Percentiles rank a stretch among this genome's conserved stretches.
phyloP scores from a whole-genome alignment of 2,797 vertebrate genomes.

The Lagorchestes hirsutus region DNA sequence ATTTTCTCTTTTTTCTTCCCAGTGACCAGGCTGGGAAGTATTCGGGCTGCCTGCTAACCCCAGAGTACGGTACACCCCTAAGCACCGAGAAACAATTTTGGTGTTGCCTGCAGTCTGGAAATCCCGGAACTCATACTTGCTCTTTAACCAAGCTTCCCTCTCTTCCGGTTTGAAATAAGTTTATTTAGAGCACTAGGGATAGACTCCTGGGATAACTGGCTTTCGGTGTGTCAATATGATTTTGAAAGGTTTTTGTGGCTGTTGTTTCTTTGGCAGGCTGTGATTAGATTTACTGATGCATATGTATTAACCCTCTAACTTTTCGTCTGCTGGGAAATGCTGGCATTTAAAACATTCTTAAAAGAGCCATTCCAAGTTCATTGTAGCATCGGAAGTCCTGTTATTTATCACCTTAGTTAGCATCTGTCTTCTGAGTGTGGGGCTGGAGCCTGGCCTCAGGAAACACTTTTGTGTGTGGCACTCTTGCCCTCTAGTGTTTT shows the following conservation, averaged over 20 bases:
- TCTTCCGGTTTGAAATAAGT: slow-evolving; percentile 23
- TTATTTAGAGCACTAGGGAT: slow-evolving; percentile 17
- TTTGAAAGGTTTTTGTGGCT: slow-evolving; percentile 57
- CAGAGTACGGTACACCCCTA: neutral
- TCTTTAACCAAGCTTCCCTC: neutral
- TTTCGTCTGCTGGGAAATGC: slow-evolving; percentile 1
- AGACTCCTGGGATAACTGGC: neutral
- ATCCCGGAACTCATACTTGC: neutral
- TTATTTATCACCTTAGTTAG: slow-evolving; percentile 49
- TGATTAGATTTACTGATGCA: neutral
- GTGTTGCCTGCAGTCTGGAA: neutral
- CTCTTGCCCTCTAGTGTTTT: slow-evolving; percentile 86
- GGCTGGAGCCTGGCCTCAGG: slow-evolving; percentile 41
- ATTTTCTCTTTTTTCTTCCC: neutral
- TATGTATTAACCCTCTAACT: slow-evolving; percentile 30
- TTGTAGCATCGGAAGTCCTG: neutral
- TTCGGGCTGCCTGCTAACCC: neutral
- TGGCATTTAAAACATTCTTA: slow-evolving; percentile 33
- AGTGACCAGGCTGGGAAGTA: neutral
- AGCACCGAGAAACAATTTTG: slow-evolving; percentile 26
- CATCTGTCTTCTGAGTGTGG: slow-evolving; percentile 68
- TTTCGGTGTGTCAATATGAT: slow-evolving; percentile 4
- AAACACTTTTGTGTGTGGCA: slow-evolving; percentile 57
- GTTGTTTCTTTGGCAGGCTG: neutral
- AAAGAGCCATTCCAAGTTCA: slow-evolving; percentile 44